These are phyloP conservation scores for Lasioglossum marginatum DNA, from an alignment of 2,888 invertebrate genomes.

Conservation along the genomic window DNA sequence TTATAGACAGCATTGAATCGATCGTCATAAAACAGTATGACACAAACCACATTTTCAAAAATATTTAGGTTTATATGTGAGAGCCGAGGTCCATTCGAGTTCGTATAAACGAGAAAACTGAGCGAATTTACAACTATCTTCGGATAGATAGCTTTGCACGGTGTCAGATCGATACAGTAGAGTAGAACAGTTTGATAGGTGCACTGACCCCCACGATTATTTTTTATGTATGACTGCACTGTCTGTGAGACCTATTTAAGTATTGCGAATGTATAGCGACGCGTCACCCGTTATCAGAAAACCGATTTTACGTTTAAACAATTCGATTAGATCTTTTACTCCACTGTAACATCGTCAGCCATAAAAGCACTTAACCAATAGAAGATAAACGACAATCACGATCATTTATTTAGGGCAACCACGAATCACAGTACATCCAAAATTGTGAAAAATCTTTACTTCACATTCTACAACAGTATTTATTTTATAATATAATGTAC, in stretches of 20 bases:
- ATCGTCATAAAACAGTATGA: background rate
- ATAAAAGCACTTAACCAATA: background rate
- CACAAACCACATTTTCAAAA: background rate
- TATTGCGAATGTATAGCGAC: background rate
- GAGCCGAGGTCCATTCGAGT: background rate
- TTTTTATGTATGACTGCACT: conserved; percentile 44
- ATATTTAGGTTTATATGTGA: background rate
- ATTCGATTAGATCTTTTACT: background rate
- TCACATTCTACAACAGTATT: background rate
- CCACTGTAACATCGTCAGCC: background rate
- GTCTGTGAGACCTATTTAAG: conserved; percentile 1
- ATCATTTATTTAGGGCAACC: background rate
- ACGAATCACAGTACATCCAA: background rate
- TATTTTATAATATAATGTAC: background rate
- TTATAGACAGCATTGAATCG: background rate
- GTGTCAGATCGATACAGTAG: conserved; percentile 58
- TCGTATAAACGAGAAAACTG: too few relatives aligned
- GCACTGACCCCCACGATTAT: conserved; percentile 51
- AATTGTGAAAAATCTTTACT: background rate
- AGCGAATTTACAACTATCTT: conserved; percentile 48
- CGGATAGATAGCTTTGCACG: conserved; percentile 34
- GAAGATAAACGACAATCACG: background rate
- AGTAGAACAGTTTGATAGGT: conserved; percentile 56
- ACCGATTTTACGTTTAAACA: background rate
- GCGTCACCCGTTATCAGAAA: background rate